A percentile compares a stretch with the other conserved stretches of the same genome.
Conservation (phyloP, 2,797 vertebrate species). For the Perodicticus potto region DNA sequence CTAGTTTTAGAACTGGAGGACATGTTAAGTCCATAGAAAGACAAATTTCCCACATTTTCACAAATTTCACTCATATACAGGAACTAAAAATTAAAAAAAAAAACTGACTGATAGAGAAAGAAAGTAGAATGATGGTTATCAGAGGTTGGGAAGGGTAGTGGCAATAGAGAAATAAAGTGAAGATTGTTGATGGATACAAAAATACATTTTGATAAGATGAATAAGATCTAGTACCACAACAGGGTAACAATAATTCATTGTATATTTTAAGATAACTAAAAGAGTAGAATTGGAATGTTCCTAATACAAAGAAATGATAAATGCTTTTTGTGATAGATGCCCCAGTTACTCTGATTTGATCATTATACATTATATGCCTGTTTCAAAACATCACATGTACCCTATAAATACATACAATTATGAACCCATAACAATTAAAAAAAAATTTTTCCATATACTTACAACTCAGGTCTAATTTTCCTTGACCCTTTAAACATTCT, state of each 20-base stretch:
- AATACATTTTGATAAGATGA: not conserved
- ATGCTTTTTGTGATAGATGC: not conserved
- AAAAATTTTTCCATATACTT: not conserved
- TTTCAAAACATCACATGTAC: not conserved
- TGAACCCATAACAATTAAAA: not conserved
- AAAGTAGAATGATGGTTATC: not conserved
- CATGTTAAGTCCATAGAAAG: not conserved
- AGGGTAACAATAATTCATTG: not conserved
- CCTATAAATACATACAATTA: not conserved
- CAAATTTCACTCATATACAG: not conserved
- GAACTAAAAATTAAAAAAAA: not conserved
- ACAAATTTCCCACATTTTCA: not conserved
- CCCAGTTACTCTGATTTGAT: not conserved
- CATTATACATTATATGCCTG: not conserved
- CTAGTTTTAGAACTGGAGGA: not conserved
- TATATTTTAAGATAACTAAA: not conserved
- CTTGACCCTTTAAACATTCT: not conserved
- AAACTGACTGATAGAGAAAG: not conserved
- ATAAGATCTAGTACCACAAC: not conserved
- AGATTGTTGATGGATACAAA: not conserved
- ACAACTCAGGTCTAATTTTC: not conserved
- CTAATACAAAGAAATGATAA: not conserved
- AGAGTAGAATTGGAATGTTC: not conserved
- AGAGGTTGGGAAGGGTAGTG: not conserved
- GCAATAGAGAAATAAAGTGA: not conserved